Base-by-base conservation (phyloP, 2,797 vertebrate species). In the Argentina silus region DNA sequence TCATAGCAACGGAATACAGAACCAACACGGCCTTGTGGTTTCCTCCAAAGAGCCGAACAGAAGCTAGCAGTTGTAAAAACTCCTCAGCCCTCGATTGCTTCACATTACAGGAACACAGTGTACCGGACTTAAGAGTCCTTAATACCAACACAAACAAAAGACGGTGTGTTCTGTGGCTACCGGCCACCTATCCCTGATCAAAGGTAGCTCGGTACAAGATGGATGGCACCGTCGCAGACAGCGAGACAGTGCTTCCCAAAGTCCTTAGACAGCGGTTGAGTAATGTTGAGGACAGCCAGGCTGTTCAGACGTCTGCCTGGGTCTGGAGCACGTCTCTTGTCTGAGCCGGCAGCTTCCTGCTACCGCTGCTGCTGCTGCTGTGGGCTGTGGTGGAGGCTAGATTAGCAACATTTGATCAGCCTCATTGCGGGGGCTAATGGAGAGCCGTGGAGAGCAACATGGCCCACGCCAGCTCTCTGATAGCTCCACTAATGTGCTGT, bases 1-100 rank as follows among this genome's bases (percentile, higher is more conserved):
- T 88, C 82, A 86, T 78, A 81, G 55, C 77, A 78, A 53, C 80
- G 77, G 63, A 78, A 60, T 80, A 77, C 53, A 77, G 70, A 77
- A 44, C 53, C 53, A 7, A 42, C 10, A 2, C 44, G 9, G 69
- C 17, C 70, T 23, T 71, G 51, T 51, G 63, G 69, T 12, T 72
- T 64, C 19, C 67, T 56, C 67, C 75, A 69, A 17, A n/a, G 1
- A n/a, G 53, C 66, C 78, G 23, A 67, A 57, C 67, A 45, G 14
- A 65, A 79, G 68, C 71, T 9, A 45, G n/a, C 60, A 36, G 0
- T 17, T 17, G 44, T 44, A 43, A 12, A 15, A 48, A 72, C 79
- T 71, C 15, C 42, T 9, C 75, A 64, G 51, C 36, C n/a, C 6
- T 60, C 75, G 50, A 43, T 53, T 45, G n/a, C 23, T 21, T 61